Conservation (phyloP, 2,888 invertebrate genomes). For the Tenthredo amoena region DNA sequence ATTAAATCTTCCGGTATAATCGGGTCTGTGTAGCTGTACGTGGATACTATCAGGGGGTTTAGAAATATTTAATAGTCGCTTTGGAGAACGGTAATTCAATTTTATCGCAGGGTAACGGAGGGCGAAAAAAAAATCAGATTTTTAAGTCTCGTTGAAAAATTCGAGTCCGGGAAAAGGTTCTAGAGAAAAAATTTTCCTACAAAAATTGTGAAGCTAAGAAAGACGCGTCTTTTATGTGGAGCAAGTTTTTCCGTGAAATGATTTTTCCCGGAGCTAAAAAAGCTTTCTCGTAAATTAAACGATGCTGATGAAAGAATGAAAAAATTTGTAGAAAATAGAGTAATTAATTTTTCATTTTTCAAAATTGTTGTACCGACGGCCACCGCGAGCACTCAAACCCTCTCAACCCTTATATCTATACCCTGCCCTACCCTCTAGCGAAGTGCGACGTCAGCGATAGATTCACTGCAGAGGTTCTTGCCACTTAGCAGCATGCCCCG, state of each 20-base stretch:
- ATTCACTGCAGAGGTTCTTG: slow-evolving; percentile 51
- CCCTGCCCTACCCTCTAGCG: not conserved
- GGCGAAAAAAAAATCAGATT: no score
- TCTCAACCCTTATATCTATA: slow-evolving; percentile 15
- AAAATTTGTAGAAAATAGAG: not conserved
- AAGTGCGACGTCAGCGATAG: slow-evolving; percentile 35
- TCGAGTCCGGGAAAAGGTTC: not conserved
- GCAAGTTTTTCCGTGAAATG: no score
- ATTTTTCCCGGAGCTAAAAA: not conserved
- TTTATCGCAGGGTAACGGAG: not conserved
- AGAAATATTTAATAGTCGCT: not conserved
- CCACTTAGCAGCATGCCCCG: slow-evolving; percentile 42
- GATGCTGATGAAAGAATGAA: no score
- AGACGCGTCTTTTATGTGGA: not conserved
- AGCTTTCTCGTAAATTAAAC: no score
- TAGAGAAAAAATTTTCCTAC: not conserved
- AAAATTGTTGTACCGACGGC: not conserved
- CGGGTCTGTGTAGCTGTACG: not conserved
- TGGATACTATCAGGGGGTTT: not conserved
- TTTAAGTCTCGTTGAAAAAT: no score
- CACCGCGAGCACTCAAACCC: slow-evolving; percentile 13
- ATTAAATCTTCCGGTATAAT: slow-evolving; percentile 30
- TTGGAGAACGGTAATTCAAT: not conserved
- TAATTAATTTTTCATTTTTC: not conserved
- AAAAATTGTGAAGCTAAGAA: not conserved